Percentiles rank a stretch among this genome's conserved stretches.
Evolutionary conservation across 2,797 vertebrate species (phyloP).

Genomic region (Geotrypetes seraphini): DNA sequence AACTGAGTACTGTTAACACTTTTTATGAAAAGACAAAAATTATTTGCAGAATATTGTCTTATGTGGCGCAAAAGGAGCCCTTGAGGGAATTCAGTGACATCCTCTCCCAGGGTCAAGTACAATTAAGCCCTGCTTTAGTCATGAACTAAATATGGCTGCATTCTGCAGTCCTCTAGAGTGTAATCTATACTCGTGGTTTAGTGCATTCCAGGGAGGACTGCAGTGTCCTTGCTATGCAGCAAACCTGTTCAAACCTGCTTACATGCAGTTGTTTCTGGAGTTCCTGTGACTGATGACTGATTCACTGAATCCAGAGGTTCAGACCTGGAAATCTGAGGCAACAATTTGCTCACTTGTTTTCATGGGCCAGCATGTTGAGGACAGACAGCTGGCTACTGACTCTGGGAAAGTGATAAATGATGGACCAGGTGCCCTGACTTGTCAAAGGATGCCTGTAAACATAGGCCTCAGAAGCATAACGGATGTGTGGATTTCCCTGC

Average conservation of each 20-base stretch:
- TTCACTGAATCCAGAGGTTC: conserved; percentile 40
- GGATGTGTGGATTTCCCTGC: conserved; percentile 32
- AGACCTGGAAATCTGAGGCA: conserved; percentile 55
- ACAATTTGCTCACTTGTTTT: conserved; percentile 52
- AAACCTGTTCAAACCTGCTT: conserved; percentile 23
- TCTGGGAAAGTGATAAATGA: conserved; percentile 73
- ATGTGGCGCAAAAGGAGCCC: conserved; percentile 12
- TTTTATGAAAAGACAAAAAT: no score
- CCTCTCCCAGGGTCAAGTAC: conserved; percentile 21
- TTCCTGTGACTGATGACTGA: conserved; percentile 32
- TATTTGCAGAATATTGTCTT: no score
- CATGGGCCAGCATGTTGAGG: conserved; percentile 59
- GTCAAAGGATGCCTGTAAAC: conserved; percentile 14
- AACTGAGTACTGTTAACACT: no score
- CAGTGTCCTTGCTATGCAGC: conserved; percentile 20
- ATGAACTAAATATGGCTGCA: conserved; percentile 34
- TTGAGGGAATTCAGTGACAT: conserved; percentile 14
- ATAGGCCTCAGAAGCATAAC: conserved; percentile 17
- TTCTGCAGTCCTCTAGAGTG: conserved; percentile 9
- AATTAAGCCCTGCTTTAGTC: conserved; percentile 33
- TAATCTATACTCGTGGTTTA: conserved; percentile 6
- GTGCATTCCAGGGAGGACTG: conserved; percentile 36
- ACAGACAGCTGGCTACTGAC: conserved; percentile 72
- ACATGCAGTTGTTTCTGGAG: conserved; percentile 30
- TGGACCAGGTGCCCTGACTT: conserved; percentile 66